Evolutionary conservation across 2,113 vertebrate genomes (phyloP), one percentile per base, ranked within the genome.

Genomic region (Grantiella picta): DNA sequence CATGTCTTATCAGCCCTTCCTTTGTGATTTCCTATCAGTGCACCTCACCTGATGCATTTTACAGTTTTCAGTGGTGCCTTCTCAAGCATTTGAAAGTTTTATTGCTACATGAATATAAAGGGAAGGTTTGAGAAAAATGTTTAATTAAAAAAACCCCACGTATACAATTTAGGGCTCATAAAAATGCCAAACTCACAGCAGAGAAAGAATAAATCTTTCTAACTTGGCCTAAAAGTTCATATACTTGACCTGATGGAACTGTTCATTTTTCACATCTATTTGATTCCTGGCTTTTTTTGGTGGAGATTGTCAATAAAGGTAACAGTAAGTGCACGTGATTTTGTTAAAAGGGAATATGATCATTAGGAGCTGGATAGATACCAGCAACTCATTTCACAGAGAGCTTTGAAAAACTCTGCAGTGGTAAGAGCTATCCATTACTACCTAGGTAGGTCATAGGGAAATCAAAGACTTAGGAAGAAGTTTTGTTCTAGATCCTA

Each of bases 281-380:
- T 92, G 53, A 86, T 87, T 91, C 40, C 54, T 76, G 77, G 9
- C 13, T 82, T 77, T 90, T 93, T 89, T 49, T 4, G 86, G 86
- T 75, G 64, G 69, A 89, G 60, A 40, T 63, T 95, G 77, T 57
- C 86, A 91, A 64, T 2, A n/a, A 89, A 84, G 77, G 65, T 60
- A 96, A 59, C 40, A 76, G 40, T 76, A 84, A 91, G 57, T 72
- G 61, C 65, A 92, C 50, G 50, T 91, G 86, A 95, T 76, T 96
- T 91, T 50, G 31, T 79, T 84, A 49, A 92, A 92, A 95, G 65
- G 28, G 61, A 91, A 89, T 71, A 21, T 87, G 28, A 89, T 92
- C 70, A 60, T 85, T 94, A 89, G 65, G 69, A 87, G 61, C 81
- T 92, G 86, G 92, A 90, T 54, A 73, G 85, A 82, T 50, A 94